Base-by-base conservation (phyloP, 2,888 invertebrate species). In the Pyrrhia umbra region DNA sequence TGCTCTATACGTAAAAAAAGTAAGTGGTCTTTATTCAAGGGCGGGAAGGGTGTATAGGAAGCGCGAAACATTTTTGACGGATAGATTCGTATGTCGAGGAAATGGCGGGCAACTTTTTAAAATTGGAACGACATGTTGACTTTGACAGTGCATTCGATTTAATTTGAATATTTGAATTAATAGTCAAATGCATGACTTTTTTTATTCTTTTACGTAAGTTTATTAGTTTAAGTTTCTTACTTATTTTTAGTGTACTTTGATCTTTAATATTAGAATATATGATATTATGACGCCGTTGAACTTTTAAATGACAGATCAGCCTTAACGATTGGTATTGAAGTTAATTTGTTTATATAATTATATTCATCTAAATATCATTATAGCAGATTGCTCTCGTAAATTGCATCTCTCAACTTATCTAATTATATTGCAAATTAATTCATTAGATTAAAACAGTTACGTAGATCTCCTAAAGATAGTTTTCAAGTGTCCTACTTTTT, bases 41-140 rank as follows among this genome's bases (percentile, higher is more conserved):
- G 93, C 93, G 91, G 89, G 88, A 91, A 92, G 93, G 93, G 92
- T 92, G 92, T 80, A 70, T 91, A 92, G 93, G 94, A 93, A 93
- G 90, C 90, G 87, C 84, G 80, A 69, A 15, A 51, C 34, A 85
- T 88, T 91, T 92, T 79, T 88, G 89, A 89, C 86, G 83, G 82
- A 84, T 81, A 79, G 79, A 82, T 78, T 81, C 80, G 76, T 82
- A 82, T 85, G 66, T 66, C 50, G 73, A 80, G 72, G 79, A 81
- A 81, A 76, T 76, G 67, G 70, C 56, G 40, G 59, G 82, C 84
- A 74, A 86, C 87, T 84, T 89, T 86, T 78, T 81, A 80, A 76
- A 64, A 76, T 75, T 75, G 43, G 70, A 71, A 49, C 56, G 20
- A 15, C 37, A n/a, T 34, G n/a, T n/a, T n/a, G 37, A 23, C 23